Evolutionary conservation across 1,140 invertebrate species (phyloP).

Genomic region (Euura saliciscinereae): DNA sequence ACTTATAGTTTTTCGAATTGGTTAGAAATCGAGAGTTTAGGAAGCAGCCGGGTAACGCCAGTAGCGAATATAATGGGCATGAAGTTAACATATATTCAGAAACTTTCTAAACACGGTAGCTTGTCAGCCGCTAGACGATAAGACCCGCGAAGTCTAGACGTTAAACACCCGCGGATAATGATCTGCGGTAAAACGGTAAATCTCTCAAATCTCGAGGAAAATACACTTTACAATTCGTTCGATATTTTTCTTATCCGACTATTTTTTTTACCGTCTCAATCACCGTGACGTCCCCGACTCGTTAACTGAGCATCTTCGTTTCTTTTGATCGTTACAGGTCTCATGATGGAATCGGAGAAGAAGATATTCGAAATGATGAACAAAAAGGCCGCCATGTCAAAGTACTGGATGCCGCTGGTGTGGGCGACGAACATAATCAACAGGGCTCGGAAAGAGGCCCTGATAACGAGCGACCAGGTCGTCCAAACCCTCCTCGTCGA

Average conservation of each 20-base stretch:
- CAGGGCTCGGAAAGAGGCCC: slow-evolving; percentile 77
- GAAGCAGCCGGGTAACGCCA: neutral
- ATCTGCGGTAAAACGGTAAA: too few species aligned
- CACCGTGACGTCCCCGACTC: too few species aligned
- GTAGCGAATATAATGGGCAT: neutral
- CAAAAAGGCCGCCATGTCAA: slow-evolving; percentile 85
- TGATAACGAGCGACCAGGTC: slow-evolving; percentile 85
- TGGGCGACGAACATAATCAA: slow-evolving; percentile 93
- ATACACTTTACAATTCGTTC: too few species aligned
- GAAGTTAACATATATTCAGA: slow-evolving; percentile 3
- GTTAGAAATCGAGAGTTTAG: slow-evolving; percentile 1
- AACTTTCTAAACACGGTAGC: neutral
- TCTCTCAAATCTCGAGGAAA: too few species aligned
- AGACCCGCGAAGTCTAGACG: neutral
- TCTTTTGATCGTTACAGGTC: slow-evolving; percentile 62
- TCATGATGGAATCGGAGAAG: slow-evolving; percentile 90
- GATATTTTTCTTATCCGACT: neutral
- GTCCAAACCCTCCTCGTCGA: slow-evolving; percentile 85
- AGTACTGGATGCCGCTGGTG: slow-evolving; percentile 91
- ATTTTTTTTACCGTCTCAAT: neutral
- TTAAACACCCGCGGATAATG: too few species aligned
- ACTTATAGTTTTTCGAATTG: neutral
- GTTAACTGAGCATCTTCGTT: slow-evolving; percentile 5
- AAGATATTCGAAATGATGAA: slow-evolving; percentile 90
- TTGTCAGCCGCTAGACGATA: neutral